Evolutionary conservation across 2,797 vertebrate species (phyloP), one percentile per base, ranked within the genome.

Genomic region (Myripristis jacobus): DNA sequence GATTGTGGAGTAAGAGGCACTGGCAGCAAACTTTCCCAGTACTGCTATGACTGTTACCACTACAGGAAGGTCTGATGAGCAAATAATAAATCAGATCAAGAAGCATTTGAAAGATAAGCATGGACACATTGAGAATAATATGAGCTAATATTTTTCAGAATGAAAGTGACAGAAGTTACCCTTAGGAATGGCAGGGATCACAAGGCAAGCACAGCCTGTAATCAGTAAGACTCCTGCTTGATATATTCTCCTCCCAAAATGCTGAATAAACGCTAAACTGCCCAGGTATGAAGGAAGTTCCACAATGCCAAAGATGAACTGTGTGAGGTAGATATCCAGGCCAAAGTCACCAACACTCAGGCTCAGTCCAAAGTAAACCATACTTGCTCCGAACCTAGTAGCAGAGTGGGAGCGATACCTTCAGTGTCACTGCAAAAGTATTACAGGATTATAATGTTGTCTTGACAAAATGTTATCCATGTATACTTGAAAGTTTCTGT

Each of bases 271-370:
- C 15, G 92, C 91, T 85, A 95, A 88, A 74, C 88, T 91, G 25
- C 83, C 78, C 19, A 92, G 6, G 3, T 95, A 93, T 3, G 94
- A 94, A 0, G 94, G 95, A 16, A 97, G 21, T 79, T 98, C 96
- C 3, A 94, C 95, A 0, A 90, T 21, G 21, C 94, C 95, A 18
- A 98, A 98, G 6, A 97, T 89, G 2, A 97, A 89, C 87, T 98
- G 96, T 0, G 96, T 98, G 83, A 98, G 90, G 89, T 98, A 97
- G 90, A 98, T 95, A 83, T 97, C 88, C 89, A 97, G 69, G 18
- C 97, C 97, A n/a, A 98, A 98, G 65, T 86, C 93, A 0, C 95
- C 95, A 43, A 97, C 95, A 0, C 96, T 96, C 64, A 98, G 86
- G 68, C 95, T 93, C 77, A 99, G 84, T 4, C 96, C 96, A 0